Evolutionary conservation across 2,888 invertebrate genomes (phyloP).

Genomic region (Diarsia mendica): DNA sequence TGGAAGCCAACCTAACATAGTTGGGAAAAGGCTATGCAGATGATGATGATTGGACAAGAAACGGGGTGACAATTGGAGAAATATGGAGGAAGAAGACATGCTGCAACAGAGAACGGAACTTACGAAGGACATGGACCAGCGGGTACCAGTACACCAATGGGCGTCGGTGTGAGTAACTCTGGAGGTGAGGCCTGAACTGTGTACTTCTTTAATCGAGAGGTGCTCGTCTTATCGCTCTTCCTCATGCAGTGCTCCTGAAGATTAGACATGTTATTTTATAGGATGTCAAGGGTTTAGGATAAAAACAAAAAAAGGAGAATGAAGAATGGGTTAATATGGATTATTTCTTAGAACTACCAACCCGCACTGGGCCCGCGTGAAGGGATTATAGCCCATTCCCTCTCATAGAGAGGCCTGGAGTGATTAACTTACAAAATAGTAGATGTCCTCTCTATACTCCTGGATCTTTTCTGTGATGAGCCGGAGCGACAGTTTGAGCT

Average conservation of each 20-base stretch:
- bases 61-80: neutral
- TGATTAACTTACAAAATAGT: constrained; percentile 75
- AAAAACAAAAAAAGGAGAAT: too few species aligned
- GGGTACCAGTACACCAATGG: constrained; percentile 74
- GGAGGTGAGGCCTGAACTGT: constrained; percentile 72
- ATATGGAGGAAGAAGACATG: neutral
- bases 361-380: too few species aligned
- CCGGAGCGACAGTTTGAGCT: constrained; percentile 74
- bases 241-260: constrained; percentile 78
- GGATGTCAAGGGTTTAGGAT: too few species aligned
- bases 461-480: constrained; percentile 83
- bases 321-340: too few species aligned
- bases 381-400: too few species aligned
- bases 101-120: constrained; percentile 54
- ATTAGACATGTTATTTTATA: too few species aligned
- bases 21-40: too few species aligned
- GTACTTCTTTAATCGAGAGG: constrained; percentile 82
- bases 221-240: constrained; percentile 67
- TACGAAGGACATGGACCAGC: constrained; percentile 85
- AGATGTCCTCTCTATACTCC: constrained; percentile 77
- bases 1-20: neutral
- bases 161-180: constrained; percentile 64
- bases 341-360: too few species aligned
- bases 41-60: too few species aligned
- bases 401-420: too few species aligned